Evolutionary conservation across 2,113 vertebrate genomes (phyloP).

Genomic region (Rhineura floridana): DNA sequence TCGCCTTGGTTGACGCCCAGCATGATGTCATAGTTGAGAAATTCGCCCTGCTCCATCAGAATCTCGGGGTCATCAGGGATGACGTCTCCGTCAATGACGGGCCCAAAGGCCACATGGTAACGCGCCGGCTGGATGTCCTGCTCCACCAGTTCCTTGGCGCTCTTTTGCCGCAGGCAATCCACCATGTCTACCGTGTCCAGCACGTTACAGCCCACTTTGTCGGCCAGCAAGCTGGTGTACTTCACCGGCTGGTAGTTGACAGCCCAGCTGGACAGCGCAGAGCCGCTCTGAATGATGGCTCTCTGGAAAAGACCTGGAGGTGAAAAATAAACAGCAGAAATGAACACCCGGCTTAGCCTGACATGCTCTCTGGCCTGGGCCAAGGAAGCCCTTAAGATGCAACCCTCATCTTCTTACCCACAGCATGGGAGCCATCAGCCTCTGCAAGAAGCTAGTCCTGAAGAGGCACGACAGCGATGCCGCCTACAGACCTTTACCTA

Average conservation of each 20-base stretch:
- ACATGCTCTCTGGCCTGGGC: rapidly evolving
- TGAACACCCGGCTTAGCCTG: neutral
- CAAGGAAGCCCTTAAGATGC: rapidly evolving
- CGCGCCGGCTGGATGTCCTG: slow-evolving; percentile 97
- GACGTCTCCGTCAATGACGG: slow-evolving; percentile 96
- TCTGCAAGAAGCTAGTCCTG: neutral
- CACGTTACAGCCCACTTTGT: slow-evolving; percentile 98
- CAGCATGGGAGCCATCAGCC: neutral
- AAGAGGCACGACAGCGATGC: neutral
- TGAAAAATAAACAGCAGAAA: slow-evolving; percentile 28
- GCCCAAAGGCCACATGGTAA: slow-evolving; percentile 98
- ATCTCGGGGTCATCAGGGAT: slow-evolving; percentile 98
- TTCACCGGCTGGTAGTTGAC: slow-evolving; percentile 99
- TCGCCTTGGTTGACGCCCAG: slow-evolving; percentile 98
- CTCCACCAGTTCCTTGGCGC: slow-evolving; percentile 94
- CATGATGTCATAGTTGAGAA: slow-evolving; percentile 99
- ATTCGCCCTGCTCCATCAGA: slow-evolving; percentile 99
- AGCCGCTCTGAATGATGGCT: slow-evolving; percentile 98
- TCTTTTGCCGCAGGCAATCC: slow-evolving; percentile 97
- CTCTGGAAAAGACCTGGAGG: slow-evolving; percentile 94
- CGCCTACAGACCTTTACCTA: neutral
- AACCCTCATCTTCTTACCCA: neutral
- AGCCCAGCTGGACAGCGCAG: slow-evolving; percentile 96
- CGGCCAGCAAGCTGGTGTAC: slow-evolving; percentile 93
- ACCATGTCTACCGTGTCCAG: slow-evolving; percentile 98